Base-by-base conservation (phyloP, 1,140 invertebrate species). In the Tetranychus cinnabarinus region DNA sequence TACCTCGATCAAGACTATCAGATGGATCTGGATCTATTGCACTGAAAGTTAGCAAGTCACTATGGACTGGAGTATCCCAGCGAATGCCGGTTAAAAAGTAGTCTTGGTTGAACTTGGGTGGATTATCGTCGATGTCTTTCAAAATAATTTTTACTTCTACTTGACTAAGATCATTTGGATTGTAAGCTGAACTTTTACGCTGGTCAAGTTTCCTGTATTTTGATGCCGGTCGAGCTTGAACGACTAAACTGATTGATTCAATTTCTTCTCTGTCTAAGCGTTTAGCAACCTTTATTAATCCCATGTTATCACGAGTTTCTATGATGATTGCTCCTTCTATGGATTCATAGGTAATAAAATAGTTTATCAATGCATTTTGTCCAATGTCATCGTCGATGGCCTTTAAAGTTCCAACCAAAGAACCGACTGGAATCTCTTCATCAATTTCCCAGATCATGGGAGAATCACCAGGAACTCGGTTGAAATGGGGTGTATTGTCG, bases 331-430 rank as follows among this genome's bases (percentile, higher is more conserved):
- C 66, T 5, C 77, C 77, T 31, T 80, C 76, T 59, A 85, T 81
- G 68, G 85, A 85, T 1, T 83, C 84, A 68, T 80, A 80, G 31
- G 95, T 85, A 66, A 97, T 82, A 3, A 90, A 77, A 70, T 93
- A 96, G 69, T 85, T 89, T 6, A 96, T 83, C 61, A 83, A 79
- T 0, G 91, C 89, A 74, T 96, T 91, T 34, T 81, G 80, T n/a
- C 91, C 91, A 31, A 79, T 78, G 71, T 97, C 91, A 69, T 85
- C 81, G 71, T 97, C 92, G 2, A 84, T 85, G 1, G 91, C 91
- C 72, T 84, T 81, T 42, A 97, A 82, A 33, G 79, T 76, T 10
- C 90, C 91, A 37, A 97, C 81, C 34, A 80, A 80, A 3, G 84
- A 85, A 12, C 88, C 89, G 10, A 91, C 79, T 60, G 83, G 80